Conservation (phyloP, 1,140 invertebrate genomes). For the Aphaenogaster floridana region DNA sequence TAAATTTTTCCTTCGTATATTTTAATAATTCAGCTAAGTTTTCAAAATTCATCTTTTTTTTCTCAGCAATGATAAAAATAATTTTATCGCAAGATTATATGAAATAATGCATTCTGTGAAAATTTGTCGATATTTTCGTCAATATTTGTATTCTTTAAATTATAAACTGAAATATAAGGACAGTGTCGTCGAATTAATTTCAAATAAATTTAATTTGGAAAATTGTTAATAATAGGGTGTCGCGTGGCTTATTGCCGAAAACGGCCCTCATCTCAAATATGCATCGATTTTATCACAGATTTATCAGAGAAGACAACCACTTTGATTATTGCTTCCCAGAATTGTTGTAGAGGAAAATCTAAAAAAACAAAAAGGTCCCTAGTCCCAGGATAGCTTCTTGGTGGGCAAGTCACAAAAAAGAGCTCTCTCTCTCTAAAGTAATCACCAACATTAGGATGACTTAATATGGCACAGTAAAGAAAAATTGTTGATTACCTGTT, state of each 20-base stretch:
- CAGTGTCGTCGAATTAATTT: background rate
- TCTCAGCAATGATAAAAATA: background rate
- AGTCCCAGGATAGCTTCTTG: too few relatives aligned
- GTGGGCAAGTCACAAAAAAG: too few relatives aligned
- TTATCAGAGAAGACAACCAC: too few relatives aligned
- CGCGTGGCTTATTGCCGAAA: too few relatives aligned
- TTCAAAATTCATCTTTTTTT: background rate
- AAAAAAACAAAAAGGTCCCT: too few relatives aligned
- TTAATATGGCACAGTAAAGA: too few relatives aligned
- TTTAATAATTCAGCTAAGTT: background rate
- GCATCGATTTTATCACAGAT: too few relatives aligned
- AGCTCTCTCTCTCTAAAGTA: too few relatives aligned
- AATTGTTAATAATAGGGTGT: background rate
- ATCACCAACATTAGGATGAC: too few relatives aligned
- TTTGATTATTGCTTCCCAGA: too few relatives aligned
- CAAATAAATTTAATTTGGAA: background rate
- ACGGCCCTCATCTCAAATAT: too few relatives aligned
- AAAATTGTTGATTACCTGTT: slow-evolving; percentile 54
- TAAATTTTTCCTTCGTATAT: background rate
- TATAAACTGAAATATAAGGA: background rate
- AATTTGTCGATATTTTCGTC: background rate
- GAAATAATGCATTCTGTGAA: background rate
- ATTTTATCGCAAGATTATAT: background rate
- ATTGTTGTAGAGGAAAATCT: too few relatives aligned
- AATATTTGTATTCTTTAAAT: background rate